Evolutionary conservation across 2,888 invertebrate genomes (phyloP), one percentile per base, ranked within the genome.

Genomic region (Sylvicola cinctus): DNA sequence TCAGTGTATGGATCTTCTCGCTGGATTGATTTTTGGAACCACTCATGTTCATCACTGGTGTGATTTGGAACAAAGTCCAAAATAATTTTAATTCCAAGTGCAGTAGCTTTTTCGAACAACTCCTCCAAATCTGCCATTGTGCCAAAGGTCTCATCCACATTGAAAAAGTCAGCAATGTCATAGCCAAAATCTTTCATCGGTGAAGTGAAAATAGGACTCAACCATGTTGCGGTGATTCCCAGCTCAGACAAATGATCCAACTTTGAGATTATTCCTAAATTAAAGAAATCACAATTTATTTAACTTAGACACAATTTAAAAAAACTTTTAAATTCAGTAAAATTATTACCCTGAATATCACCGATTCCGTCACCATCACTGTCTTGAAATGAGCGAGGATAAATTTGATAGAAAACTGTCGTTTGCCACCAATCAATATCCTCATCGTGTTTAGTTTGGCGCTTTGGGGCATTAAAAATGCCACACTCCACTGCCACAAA

Each of bases 341-440:
- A n/a, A n/a, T n/a, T n/a, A n/a, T n/a, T n/a, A n/a, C n/a, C n/a
- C n/a, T 42, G 3, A 48, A 50, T 30, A 29, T 38, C 38, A 23
- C 38, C 38, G 20, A 36, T 16, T 8, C 37, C 39, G 29, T 35
- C 37, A 11, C 69, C 70, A 46, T 75, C 55, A 27, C 69, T 67
- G 49, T 84, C 83, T 47, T 66, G 65, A 55, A 75, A 81, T 3
- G 78, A 74, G 41, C 71, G 63, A 1, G 75, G 70, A 45, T 74
- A 73, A 26, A 78, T 67, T 49, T 80, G 78, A 54, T 85, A 85
- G 39, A 79, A 61, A 4, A 73, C 61, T 2, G 71, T 65, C n/a
- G 68, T 70, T 46, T 74, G 63, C 70, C 75, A 81, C 85, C 85
- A 85, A 38, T 70, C 64, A 14, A 8, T 13, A 4, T 4, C 16